phyloP scores from a whole-genome alignment of 2,113 vertebrate genomes.

The Cyprinodon tularosa region DNA sequence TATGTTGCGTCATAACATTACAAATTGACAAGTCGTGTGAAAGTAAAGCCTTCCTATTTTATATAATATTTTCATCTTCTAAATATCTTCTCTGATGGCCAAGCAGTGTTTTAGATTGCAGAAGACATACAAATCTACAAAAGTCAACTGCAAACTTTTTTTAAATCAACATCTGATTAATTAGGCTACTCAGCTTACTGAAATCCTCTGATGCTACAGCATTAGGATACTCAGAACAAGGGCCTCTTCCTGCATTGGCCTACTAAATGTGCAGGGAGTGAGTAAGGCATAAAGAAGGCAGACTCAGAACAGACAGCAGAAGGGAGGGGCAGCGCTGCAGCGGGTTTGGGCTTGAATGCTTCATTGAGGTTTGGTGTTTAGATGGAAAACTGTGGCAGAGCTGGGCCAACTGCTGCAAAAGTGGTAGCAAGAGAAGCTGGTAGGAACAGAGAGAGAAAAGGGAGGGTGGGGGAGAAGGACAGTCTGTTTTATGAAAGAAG shows the following conservation, averaged over 20 bases:
- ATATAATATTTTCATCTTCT: background rate
- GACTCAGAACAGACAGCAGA: conserved; percentile 60
- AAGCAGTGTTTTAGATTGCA: background rate
- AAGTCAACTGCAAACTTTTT: conserved; percentile 1
- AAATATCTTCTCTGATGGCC: too few species aligned
- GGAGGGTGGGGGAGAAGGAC: conserved; percentile 46
- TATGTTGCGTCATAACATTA: too few species aligned
- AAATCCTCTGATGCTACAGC: conserved; percentile 24
- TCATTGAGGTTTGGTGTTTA: conserved; percentile 82
- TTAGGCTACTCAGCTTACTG: conserved; percentile 10
- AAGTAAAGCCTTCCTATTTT: background rate
- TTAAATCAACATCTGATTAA: background rate
- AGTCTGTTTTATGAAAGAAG: conserved; percentile 37
- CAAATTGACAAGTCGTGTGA: too few species aligned
- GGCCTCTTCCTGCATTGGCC: conserved; percentile 43
- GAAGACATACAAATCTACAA: background rate
- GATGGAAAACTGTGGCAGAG: conserved; percentile 78
- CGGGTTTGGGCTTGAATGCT: conserved; percentile 77
- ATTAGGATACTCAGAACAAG: conserved; percentile 24
- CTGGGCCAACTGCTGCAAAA: conserved; percentile 69
- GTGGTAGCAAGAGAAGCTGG: conserved; percentile 58
- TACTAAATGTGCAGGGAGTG: conserved; percentile 38
- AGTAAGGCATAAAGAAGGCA: conserved; percentile 54
- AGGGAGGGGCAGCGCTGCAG: conserved; percentile 65
- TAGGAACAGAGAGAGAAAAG: conserved; percentile 42